Percentiles rank a stretch among this genome's conserved stretches.
These are phyloP conservation scores for Laterallus jamaicensis DNA, from an alignment of 2,113 vertebrate genomes.

Conservation along the genomic window DNA sequence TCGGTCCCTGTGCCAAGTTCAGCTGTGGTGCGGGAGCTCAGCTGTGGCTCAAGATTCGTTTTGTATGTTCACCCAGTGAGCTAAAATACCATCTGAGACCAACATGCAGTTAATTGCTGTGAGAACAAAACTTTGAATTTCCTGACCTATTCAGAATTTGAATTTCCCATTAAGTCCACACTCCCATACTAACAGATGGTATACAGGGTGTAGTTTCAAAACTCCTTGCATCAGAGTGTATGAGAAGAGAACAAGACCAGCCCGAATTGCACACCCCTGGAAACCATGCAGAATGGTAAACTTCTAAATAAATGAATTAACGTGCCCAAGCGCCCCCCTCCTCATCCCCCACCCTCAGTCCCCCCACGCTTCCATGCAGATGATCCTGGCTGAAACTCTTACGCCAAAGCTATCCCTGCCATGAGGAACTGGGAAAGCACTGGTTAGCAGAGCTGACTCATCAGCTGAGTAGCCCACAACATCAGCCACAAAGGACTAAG, in stretches of 20 bases:
- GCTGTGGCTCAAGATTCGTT: constrained; percentile 1
- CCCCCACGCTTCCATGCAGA: not conserved
- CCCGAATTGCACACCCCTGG: not conserved
- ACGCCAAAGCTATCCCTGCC: not conserved
- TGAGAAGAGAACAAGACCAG: not conserved
- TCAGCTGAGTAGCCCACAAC: constrained; percentile 52
- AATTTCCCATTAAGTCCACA: not conserved
- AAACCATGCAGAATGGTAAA: not conserved
- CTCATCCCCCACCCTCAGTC: no score
- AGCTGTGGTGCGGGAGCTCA: not conserved
- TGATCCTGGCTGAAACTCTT: not conserved
- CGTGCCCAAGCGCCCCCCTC: not conserved
- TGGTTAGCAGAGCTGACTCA: constrained; percentile 66
- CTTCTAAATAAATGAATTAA: not conserved
- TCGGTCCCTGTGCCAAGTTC: not conserved
- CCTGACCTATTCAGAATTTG: constrained; percentile 52
- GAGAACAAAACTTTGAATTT: constrained; percentile 43
- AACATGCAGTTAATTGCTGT: constrained; percentile 53
- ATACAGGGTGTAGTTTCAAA: not conserved
- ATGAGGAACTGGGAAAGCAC: constrained; percentile 43
- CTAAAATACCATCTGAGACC: constrained; percentile 42
- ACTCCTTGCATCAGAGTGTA: not conserved
- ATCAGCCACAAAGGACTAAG: constrained; percentile 61
- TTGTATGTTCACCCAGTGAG: constrained; percentile 15
- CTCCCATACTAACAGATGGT: constrained; percentile 11